A percentile compares a stretch with the other conserved stretches of the same genome.
These are phyloP conservation scores for Rhegmatorhina hoffmannsi DNA, from an alignment of 2,113 vertebrate species.

Conservation along the genomic window DNA sequence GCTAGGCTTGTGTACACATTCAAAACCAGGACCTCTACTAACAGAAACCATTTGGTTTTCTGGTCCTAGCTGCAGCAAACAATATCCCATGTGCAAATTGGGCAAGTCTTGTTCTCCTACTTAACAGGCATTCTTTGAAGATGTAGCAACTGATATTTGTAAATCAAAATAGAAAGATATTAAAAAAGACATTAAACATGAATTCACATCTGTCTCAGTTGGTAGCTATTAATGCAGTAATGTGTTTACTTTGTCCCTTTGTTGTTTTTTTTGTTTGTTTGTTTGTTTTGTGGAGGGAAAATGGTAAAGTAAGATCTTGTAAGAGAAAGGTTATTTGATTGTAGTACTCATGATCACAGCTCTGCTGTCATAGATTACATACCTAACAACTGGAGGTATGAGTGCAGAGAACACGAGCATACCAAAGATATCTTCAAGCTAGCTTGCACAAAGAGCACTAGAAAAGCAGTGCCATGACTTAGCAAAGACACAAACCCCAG, in stretches of 20 bases:
- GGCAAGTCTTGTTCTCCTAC: neutral
- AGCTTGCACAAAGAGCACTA: neutral
- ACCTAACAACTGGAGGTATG: neutral
- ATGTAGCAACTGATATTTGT: neutral
- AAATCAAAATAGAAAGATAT: neutral
- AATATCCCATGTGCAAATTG: fast-evolving
- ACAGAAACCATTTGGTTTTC: neutral
- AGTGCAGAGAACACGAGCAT: neutral
- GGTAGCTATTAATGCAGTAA: neutral
- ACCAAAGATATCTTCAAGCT: neutral
- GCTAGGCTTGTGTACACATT: neutral
- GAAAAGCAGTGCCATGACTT: neutral
- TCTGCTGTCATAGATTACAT: neutral
- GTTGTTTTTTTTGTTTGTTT: neutral
- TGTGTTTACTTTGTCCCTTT: neutral
- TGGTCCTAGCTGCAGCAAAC: neutral
- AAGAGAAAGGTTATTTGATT: neutral
- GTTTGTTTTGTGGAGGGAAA: neutral
- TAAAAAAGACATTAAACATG: neutral
- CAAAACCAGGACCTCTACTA: neutral
- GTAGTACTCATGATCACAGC: neutral
- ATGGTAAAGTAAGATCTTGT: neutral
- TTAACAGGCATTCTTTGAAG: neutral
- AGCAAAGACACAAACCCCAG: neutral
- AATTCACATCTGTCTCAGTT: neutral